These are phyloP conservation scores for Dinocampus coccinellae DNA, from an alignment of 2,888 invertebrate genomes.

Conservation along the genomic window DNA sequence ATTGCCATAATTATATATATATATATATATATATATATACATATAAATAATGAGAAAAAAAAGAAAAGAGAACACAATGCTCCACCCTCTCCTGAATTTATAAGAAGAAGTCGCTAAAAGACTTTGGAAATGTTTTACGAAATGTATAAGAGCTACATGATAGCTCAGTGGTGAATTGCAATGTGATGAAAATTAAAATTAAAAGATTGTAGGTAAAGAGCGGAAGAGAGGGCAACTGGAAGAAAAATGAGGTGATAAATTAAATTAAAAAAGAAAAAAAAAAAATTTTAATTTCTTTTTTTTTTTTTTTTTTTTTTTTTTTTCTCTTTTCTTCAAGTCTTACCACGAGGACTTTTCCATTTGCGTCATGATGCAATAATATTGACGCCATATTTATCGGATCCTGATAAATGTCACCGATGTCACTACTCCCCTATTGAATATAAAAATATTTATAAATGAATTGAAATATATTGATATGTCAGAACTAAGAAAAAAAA, in stretches of 20 bases:
- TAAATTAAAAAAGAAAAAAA: neutral
- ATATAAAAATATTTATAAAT: no score
- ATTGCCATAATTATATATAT: conserved; percentile 33
- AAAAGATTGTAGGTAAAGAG: conserved; percentile 18
- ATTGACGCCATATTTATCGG: conserved; percentile 88
- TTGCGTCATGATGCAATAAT: conserved; percentile 84
- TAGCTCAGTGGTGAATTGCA: conserved; percentile 23
- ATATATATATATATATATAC: no score
- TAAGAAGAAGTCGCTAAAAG: neutral
- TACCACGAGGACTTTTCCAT: conserved; percentile 88
- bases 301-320: no score
- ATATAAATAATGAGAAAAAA: no score
- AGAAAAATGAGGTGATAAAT: neutral
- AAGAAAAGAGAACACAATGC: neutral
- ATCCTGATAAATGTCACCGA: conserved; percentile 92
- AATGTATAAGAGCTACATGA: conserved; percentile 32
- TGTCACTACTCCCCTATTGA: conserved; percentile 74
- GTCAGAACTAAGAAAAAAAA: no score
- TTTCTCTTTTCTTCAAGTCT: conserved; percentile 72
- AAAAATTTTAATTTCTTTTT: neutral
- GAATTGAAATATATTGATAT: no score
- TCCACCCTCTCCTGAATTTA: neutral
- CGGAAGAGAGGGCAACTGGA: neutral
- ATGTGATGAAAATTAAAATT: conserved; percentile 38
- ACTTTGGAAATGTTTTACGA: conserved; percentile 37